phyloP scores from a whole-genome alignment of 2,113 vertebrate species.

The Neolamprologus toae region DNA sequence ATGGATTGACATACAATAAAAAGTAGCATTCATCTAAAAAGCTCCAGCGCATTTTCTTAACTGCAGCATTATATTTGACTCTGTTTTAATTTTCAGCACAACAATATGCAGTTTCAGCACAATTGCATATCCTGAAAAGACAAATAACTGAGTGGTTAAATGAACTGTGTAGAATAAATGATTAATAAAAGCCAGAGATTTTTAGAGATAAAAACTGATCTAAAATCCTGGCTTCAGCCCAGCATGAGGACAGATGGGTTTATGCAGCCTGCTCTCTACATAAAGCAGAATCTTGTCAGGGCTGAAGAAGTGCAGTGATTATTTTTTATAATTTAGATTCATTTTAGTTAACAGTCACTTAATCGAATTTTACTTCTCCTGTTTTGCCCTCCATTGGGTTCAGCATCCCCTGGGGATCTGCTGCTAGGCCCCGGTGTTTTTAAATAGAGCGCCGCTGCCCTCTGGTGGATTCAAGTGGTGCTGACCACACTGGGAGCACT shows the following conservation, averaged over 20 bases:
- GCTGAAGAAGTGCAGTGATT: not conserved
- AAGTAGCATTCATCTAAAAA: not conserved
- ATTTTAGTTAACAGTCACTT: not conserved
- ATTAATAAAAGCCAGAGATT: not conserved
- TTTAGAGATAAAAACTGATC: not conserved
- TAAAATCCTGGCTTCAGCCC: not conserved
- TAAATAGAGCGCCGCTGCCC: not conserved
- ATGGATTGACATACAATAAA: not conserved
- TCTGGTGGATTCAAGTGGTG: constrained; percentile 9
- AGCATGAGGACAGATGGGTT: not conserved
- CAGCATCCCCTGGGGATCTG: not conserved
- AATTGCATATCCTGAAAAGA: not conserved
- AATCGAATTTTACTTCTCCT: not conserved
- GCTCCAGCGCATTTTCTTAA: too few relatives aligned
- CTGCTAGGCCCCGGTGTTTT: not conserved
- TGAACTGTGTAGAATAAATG: not conserved
- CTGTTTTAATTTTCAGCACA: not conserved
- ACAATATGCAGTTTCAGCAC: not conserved
- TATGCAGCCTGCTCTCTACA: not conserved
- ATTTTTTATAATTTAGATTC: not conserved
- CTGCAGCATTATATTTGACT: not conserved
- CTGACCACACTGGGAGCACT: not conserved
- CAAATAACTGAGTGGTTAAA: not conserved
- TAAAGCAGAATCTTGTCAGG: not conserved
- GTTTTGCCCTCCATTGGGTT: not conserved